Evolutionary conservation across 1,140 invertebrate genomes (phyloP).

Genomic region (Plodia interpunctella): DNA sequence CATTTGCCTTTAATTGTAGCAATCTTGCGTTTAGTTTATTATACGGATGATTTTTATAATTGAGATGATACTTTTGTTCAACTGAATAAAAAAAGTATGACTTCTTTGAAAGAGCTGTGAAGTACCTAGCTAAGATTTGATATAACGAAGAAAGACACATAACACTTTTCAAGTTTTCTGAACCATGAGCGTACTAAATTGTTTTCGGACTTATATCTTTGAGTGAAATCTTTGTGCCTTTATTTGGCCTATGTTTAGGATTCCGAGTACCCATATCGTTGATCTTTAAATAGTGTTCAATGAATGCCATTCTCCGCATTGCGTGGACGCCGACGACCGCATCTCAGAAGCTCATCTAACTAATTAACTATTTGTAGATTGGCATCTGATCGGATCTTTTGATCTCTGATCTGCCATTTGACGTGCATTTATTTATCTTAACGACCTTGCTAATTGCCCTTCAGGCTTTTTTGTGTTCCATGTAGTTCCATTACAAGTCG

Average conservation of each 20-base stretch:
- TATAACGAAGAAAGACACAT: too few species aligned
- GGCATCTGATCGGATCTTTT: neutral
- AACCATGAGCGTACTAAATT: too few species aligned
- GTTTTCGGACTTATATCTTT: too few species aligned
- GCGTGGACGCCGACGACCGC: neutral
- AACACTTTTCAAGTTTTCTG: too few species aligned
- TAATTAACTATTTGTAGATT: constrained; percentile 6
- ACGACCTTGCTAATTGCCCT: constrained; percentile 6
- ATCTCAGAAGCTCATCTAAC: neutral
- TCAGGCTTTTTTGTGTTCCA: neutral
- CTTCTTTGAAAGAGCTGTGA: too few species aligned
- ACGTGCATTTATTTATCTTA: neutral
- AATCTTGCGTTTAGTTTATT: too few species aligned
- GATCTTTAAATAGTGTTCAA: neutral
- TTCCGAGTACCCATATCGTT: neutral
- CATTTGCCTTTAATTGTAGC: too few species aligned
- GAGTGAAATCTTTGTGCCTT: too few species aligned
- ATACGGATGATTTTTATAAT: too few species aligned
- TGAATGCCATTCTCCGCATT: neutral
- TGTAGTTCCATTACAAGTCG: neutral
- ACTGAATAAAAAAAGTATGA: too few species aligned
- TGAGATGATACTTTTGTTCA: too few species aligned
- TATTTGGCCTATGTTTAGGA: neutral
- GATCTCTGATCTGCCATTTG: neutral
- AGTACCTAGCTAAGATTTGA: too few species aligned